These are phyloP conservation scores for Catamblyrhynchus diadema DNA, from an alignment of 2,797 vertebrate species.

Conservation along the genomic window DNA sequence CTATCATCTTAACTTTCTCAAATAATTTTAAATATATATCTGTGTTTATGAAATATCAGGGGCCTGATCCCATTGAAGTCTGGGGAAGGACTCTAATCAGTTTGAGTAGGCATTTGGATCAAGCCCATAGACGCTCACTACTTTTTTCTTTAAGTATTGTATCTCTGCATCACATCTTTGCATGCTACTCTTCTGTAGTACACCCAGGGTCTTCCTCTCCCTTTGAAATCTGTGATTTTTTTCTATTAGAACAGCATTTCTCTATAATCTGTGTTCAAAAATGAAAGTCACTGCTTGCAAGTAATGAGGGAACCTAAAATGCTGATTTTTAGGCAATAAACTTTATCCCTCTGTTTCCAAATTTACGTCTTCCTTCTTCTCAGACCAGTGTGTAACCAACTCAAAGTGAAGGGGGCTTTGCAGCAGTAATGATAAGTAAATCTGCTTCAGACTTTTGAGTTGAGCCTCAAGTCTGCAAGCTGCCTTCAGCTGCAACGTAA, in stretches of 20 bases:
- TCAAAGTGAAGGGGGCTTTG: background rate
- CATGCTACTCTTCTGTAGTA: background rate
- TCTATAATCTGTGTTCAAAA: background rate
- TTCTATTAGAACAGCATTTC: background rate
- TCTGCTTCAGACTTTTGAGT: background rate
- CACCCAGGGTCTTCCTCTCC: background rate
- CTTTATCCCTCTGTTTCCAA: background rate
- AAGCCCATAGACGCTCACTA: constrained; percentile 11
- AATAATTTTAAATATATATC: constrained; percentile 67
- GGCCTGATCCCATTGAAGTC: constrained; percentile 52
- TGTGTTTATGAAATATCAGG: constrained; percentile 47
- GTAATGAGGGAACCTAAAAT: background rate
- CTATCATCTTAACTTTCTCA: constrained; percentile 64
- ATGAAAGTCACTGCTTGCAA: background rate
- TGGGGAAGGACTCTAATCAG: constrained; percentile 37
- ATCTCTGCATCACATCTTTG: constrained; percentile 45
- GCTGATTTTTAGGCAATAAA: background rate
- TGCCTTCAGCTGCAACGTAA: background rate
- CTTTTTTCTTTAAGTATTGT: background rate
- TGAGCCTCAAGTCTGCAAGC: background rate
- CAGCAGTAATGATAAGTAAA: background rate
- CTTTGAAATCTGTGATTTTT: constrained; percentile 31
- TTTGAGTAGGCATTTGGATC: constrained; percentile 35
- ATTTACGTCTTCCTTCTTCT: background rate
- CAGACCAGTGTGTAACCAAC: background rate